phyloP scores from a whole-genome alignment of 2,113 vertebrate species.

The Tachuris rubrigastra region DNA sequence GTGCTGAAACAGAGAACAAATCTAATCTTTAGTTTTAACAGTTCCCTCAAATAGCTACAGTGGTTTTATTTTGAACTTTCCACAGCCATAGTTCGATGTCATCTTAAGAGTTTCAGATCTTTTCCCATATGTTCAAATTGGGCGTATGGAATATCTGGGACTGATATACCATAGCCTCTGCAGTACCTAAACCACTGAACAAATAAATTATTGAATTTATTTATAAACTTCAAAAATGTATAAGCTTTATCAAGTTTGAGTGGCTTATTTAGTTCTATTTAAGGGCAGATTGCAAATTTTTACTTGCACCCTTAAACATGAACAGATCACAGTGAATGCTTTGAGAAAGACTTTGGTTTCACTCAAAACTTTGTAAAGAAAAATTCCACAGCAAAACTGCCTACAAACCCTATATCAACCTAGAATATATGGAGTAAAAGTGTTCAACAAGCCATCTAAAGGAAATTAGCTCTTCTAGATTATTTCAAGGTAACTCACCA shows the following conservation, averaged over 20 bases:
- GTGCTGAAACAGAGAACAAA: neutral
- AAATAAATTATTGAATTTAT: neutral
- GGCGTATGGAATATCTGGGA: neutral
- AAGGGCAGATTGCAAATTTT: neutral
- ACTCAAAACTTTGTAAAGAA: neutral
- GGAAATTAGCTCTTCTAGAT: neutral
- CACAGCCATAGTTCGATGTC: neutral
- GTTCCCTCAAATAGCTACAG: neutral
- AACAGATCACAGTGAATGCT: neutral
- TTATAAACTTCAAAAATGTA: neutral
- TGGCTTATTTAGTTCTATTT: neutral
- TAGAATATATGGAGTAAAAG: neutral
- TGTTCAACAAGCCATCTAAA: neutral
- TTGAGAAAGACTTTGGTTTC: neutral
- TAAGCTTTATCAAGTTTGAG: neutral
- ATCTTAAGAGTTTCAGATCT: neutral
- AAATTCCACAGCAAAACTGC: neutral
- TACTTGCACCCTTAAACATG: neutral
- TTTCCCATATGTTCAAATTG: neutral
- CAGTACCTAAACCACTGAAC: neutral
- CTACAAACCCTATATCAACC: neutral
- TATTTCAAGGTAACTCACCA: neutral
- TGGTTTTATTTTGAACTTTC: neutral
- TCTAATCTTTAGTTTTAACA: neutral
- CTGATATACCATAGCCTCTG: neutral